Percentiles rank a stretch among this genome's conserved stretches.
Evolutionary conservation across 2,113 vertebrate species (phyloP).

Genomic region (Odobenus rosmarus): DNA sequence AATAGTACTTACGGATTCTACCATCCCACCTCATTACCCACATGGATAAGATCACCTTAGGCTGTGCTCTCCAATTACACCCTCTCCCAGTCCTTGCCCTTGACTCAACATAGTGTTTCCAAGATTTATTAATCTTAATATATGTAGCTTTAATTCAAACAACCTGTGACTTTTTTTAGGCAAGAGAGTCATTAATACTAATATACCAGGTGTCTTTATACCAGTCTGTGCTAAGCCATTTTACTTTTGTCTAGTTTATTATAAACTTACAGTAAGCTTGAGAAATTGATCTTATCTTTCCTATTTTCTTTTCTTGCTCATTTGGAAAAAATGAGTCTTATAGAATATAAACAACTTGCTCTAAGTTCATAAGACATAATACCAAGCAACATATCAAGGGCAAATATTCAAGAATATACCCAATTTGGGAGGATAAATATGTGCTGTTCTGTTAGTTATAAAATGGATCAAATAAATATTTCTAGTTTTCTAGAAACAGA

Average conservation of each 20-base stretch:
- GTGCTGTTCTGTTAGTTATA: background rate
- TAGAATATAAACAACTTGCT: background rate
- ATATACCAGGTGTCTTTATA: background rate
- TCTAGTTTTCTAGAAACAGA: background rate
- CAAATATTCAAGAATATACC: background rate
- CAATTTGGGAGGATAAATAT: background rate
- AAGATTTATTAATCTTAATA: background rate
- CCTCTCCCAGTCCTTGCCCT: background rate
- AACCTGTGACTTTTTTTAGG: background rate
- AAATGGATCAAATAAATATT: background rate
- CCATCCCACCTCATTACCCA: fast-evolving
- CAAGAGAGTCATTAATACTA: background rate
- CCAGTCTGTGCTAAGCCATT: background rate
- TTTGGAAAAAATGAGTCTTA: background rate
- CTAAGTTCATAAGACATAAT: background rate
- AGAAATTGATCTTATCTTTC: background rate
- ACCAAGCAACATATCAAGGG: background rate
- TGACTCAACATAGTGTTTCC: background rate
- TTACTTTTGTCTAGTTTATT: background rate
- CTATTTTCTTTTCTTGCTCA: background rate
- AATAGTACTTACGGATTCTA: background rate
- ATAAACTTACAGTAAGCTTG: background rate
- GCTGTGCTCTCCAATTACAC: fast-evolving
- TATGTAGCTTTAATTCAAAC: background rate
- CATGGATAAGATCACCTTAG: background rate